Evolutionary conservation across 1,140 invertebrate species (phyloP), one percentile per base, ranked within the genome.

Genomic region (Psilanteris sp.): DNA sequence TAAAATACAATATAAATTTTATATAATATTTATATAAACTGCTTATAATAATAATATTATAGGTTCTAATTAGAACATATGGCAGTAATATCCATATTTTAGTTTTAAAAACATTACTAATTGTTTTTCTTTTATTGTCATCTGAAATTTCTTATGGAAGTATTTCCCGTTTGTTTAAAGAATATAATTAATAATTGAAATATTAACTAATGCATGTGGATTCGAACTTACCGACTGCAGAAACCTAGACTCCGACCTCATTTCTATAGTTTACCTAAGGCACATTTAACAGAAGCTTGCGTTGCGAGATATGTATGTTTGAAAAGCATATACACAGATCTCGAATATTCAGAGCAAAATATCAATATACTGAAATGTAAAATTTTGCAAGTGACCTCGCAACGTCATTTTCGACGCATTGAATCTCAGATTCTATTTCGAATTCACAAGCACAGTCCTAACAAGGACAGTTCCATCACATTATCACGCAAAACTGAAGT

Each of bases 381-480:
- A 50, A 50, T 52, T 41, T 39, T 22, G 34, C 34, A 26, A 41
- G 41, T 48, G 13, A 7, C 59, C 24, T 10, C 15, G 59, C 4
- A 52, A 52, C 24, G 22, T 66, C 48, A 66, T 66, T 66, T 66
- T 66, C 18, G 14, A 66, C 14, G 15, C 46, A 66, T 66, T 52
- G 61, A 43, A 32, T 26, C 48, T 41, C 27, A 52, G 61, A 66
- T 52, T 66, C 22, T 29, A 66, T 66, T 54, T 66, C n/a, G 29
- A 11, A 7, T 18, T 8, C 14, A 29, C 26, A 48, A 48, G 14
- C 43, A 66, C 26, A 9, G 18, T 27, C 6, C 16, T 62, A 24
- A 61, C 41, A 64, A 24, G 36, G 34, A 32, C 39, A 18, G 43
- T 10, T 0, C 13, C 20, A 13, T 8, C 1, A 32, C 41, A 64